Percentiles rank a stretch among this genome's conserved stretches.
Conservation (phyloP, 2,888 invertebrate species). For the Melangyna quadrimaculata region DNA sequence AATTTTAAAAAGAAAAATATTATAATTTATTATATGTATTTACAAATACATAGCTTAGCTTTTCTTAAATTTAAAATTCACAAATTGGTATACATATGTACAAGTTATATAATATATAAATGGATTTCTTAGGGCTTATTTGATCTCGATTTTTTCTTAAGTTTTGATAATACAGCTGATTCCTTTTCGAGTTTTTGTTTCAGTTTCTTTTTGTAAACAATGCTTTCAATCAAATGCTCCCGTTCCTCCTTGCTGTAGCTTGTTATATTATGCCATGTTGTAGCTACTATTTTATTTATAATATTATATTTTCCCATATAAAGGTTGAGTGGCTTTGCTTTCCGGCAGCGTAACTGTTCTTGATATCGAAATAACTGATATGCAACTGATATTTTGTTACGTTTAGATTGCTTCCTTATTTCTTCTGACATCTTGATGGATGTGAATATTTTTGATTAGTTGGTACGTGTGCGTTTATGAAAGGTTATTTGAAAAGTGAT, state of each 20-base stretch:
- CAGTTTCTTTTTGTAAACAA: constrained; percentile 16
- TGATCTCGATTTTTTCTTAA: not conserved
- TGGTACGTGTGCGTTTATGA: not conserved
- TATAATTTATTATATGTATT: too few relatives aligned
- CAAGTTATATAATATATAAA: too few relatives aligned
- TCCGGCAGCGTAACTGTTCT: constrained; percentile 14
- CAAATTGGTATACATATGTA: too few relatives aligned
- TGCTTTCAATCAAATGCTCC: constrained; percentile 22
- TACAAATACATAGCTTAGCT: too few relatives aligned
- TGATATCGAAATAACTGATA: constrained; percentile 25
- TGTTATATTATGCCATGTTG: constrained; percentile 5
- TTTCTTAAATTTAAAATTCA: too few relatives aligned
- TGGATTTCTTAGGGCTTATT: too few relatives aligned
- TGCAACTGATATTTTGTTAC: not conserved
- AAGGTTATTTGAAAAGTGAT: not conserved
- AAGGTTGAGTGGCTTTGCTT: not conserved
- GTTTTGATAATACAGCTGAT: not conserved
- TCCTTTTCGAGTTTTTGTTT: constrained; percentile 1
- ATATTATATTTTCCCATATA: constrained; percentile 7
- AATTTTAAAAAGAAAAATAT: too few relatives aligned
- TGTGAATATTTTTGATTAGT: not conserved
- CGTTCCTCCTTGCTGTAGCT: constrained; percentile 31
- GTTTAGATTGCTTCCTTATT: not conserved
- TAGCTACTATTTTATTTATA: not conserved
- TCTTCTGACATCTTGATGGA: not conserved